These are phyloP conservation scores for Amblyjoppa fuscipennis DNA, from an alignment of 2,888 invertebrate species.

Conservation along the genomic window DNA sequence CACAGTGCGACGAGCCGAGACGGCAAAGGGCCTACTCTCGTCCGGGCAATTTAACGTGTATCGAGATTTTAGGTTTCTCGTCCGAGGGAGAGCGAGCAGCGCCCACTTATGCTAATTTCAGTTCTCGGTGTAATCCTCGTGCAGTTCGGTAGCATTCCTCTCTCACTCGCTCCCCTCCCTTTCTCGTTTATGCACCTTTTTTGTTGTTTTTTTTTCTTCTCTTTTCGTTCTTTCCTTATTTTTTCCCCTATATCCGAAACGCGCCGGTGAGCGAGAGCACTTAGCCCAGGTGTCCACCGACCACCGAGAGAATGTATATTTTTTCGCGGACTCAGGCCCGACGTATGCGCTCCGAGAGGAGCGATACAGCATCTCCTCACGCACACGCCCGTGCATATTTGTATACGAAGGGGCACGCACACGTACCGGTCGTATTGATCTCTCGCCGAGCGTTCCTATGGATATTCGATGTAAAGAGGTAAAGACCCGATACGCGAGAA, in stretches of 20 bases:
- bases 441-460: constrained; percentile 15
- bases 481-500: constrained; percentile 51
- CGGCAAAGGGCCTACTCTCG: background rate
- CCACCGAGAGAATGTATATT: constrained; percentile 56
- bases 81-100: constrained; percentile 15
- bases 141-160: background rate
- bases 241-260: constrained; percentile 28
- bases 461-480: constrained; percentile 55
- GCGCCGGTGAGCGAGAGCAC: constrained; percentile 68
- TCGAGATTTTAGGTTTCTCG: constrained; percentile 28
- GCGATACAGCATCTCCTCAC: constrained; percentile 5
- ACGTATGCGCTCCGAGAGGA: background rate
- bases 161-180: background rate
- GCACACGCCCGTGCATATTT: background rate
- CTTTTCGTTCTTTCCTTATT: background rate
- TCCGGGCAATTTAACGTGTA: constrained; percentile 5
- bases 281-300: constrained; percentile 76
- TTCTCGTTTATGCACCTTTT: constrained; percentile 19
- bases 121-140: constrained; percentile 44
- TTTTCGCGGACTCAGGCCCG: constrained; percentile 30
- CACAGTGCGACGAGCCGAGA: background rate
- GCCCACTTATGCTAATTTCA: constrained; percentile 76
- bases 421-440: background rate
- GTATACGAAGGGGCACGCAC: background rate
- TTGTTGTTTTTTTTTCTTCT: constrained; percentile 8